These are phyloP conservation scores for Ectemnius lituratus DNA, from an alignment of 2,888 invertebrate species.

Conservation along the genomic window DNA sequence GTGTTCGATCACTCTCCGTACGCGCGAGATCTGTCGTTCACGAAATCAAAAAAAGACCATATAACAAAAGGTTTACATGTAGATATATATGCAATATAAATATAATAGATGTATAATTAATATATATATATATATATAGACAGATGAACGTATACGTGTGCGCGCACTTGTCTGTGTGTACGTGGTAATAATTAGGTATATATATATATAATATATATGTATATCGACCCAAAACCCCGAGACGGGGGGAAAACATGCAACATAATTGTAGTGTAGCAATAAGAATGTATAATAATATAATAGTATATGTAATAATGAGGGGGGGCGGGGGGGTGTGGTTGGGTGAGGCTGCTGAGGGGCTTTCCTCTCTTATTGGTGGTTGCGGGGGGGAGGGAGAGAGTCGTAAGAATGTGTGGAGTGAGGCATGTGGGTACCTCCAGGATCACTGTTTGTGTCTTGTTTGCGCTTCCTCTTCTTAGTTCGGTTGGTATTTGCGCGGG, in stretches of 20 bases:
- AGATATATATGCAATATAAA: slow-evolving; percentile 16
- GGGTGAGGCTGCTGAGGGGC: slow-evolving; percentile 60
- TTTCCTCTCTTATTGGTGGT: slow-evolving; percentile 55
- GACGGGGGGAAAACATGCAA: slow-evolving; percentile 76
- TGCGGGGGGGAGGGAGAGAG: slow-evolving; percentile 58
- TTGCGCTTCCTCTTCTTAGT: slow-evolving; percentile 99
- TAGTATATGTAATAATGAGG: slow-evolving; percentile 65
- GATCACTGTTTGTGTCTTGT: slow-evolving; percentile 94
- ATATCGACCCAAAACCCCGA: slow-evolving; percentile 73
- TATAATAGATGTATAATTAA: slow-evolving; percentile 1
- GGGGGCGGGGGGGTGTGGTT: slow-evolving; percentile 29
- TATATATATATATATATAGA: slow-evolving; percentile 13
- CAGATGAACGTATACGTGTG: slow-evolving; percentile 11
- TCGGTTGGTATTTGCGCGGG: slow-evolving; percentile 99
- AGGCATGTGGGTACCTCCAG: slow-evolving; percentile 89
- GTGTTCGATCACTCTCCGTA: not conserved
- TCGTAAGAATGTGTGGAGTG: slow-evolving; percentile 76
- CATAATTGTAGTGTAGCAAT: slow-evolving; percentile 75
- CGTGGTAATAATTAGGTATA: slow-evolving; percentile 51
- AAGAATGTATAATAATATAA: slow-evolving; percentile 64
- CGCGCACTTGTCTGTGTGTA: slow-evolving; percentile 40
- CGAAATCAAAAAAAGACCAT: slow-evolving; percentile 18
- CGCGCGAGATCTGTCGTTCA: too few relatives aligned
- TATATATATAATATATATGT: slow-evolving; percentile 57
- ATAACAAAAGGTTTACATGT: slow-evolving; percentile 31